A percentile compares a stretch with the other conserved stretches of the same genome.
phyloP scores from a whole-genome alignment of 2,888 invertebrate species.

The Azorinus chamasolen region DNA sequence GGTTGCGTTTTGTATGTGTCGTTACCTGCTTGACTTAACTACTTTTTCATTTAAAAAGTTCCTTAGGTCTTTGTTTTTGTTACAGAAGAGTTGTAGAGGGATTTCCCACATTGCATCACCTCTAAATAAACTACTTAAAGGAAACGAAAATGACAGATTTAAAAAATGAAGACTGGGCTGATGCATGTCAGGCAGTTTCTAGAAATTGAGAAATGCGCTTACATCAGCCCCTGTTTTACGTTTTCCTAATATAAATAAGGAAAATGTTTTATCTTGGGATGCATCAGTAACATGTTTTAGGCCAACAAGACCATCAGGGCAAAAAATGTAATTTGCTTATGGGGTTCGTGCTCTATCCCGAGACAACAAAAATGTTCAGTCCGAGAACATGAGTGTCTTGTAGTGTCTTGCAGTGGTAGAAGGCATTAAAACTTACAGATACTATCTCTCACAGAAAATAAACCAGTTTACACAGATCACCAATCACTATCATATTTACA shows the following conservation, averaged over 20 bases:
- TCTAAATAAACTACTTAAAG: slow-evolving; percentile 76
- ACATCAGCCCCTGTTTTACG: slow-evolving; percentile 59
- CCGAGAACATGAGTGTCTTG: too few relatives aligned
- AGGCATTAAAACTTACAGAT: slow-evolving; percentile 39
- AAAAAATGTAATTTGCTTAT: slow-evolving; percentile 58
- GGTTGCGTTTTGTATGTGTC: too few relatives aligned
- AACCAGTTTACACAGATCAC: slow-evolving; percentile 63
- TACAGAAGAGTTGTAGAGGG: slow-evolving; percentile 83
- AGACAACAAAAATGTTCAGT: too few relatives aligned
- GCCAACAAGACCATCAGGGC: slow-evolving; percentile 53
- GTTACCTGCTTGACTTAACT: too few relatives aligned
- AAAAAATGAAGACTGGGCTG: slow-evolving; percentile 68
- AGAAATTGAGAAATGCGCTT: slow-evolving; percentile 72
- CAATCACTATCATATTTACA: slow-evolving; percentile 53
- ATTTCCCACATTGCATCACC: slow-evolving; percentile 73
- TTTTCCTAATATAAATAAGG: slow-evolving; percentile 61
- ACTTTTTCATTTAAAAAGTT: too few relatives aligned
- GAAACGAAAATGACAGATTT: slow-evolving; percentile 71
- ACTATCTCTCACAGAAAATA: slow-evolving; percentile 48
- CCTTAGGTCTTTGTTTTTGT: slow-evolving; percentile 77
- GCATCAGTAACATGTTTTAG: slow-evolving; percentile 57
- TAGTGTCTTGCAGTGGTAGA: slow-evolving; percentile 48
- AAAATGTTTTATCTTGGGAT: slow-evolving; percentile 53
- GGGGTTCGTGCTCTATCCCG: slow-evolving; percentile 54
- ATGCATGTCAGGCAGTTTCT: slow-evolving; percentile 77